Evolutionary conservation across 2,888 invertebrate genomes (phyloP).

Genomic region (Notocelia uddmanniana): DNA sequence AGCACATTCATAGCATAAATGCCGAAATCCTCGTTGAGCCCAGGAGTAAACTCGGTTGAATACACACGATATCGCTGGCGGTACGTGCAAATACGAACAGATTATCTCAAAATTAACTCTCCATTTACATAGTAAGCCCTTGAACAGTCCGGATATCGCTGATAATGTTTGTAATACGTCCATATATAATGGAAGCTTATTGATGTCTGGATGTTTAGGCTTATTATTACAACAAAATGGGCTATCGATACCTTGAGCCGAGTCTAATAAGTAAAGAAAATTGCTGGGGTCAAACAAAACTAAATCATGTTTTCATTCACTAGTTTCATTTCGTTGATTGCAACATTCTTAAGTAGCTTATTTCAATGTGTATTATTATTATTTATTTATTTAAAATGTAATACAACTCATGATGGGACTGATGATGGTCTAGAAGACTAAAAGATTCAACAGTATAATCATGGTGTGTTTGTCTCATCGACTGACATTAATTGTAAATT

Average conservation of each 20-base stretch:
- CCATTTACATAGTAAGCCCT: constrained; percentile 65
- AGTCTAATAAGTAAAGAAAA: neutral
- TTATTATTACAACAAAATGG: neutral
- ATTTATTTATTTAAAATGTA: too few species aligned
- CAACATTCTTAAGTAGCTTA: neutral
- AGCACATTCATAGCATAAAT: constrained; percentile 24
- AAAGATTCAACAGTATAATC: too few species aligned
- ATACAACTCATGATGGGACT: too few species aligned
- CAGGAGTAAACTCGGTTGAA: constrained; percentile 44
- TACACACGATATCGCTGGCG: constrained; percentile 47
- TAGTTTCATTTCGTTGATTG: neutral
- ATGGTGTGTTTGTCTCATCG: too few species aligned
- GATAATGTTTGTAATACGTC: constrained; percentile 28
- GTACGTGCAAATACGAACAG: constrained; percentile 49
- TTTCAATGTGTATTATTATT: too few species aligned
- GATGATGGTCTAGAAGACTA: too few species aligned
- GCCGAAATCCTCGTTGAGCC: constrained; percentile 25
- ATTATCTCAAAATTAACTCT: constrained; percentile 65
- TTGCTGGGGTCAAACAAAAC: too few species aligned
- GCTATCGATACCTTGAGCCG: neutral
- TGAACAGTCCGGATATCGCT: constrained; percentile 49
- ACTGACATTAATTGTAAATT: too few species aligned
- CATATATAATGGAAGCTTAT: constrained; percentile 11
- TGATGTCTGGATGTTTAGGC: neutral
- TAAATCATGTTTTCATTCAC: too few species aligned